These are phyloP conservation scores for Brachypteracias leptosomus DNA, from an alignment of 2,113 vertebrate genomes.

Conservation along the genomic window DNA sequence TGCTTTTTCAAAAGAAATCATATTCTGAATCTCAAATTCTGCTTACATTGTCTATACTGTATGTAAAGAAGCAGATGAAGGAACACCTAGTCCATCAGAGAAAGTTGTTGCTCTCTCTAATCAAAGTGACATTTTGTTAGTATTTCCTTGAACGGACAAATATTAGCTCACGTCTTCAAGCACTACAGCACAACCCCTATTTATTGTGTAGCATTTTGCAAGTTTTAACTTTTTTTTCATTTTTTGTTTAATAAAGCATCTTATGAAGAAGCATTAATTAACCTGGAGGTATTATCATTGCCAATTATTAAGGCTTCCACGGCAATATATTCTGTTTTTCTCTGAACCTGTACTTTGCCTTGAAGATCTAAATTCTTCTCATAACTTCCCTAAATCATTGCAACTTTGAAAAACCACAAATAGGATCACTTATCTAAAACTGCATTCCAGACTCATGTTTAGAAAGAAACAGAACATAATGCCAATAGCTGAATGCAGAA, in stretches of 20 bases:
- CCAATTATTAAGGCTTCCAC: neutral
- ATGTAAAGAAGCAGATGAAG: conserved; percentile 59
- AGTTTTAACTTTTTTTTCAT: neutral
- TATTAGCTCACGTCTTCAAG: conserved; percentile 52
- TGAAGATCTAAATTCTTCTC: neutral
- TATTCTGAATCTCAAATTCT: conserved; percentile 49
- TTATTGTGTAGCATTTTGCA: conserved; percentile 1
- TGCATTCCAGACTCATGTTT: neutral
- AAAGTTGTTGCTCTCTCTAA: conserved; percentile 56
- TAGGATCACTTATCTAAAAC: neutral
- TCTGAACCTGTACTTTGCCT: neutral
- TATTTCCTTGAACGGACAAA: conserved; percentile 52
- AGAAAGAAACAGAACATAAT: neutral
- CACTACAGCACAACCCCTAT: conserved; percentile 1
- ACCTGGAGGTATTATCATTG: neutral
- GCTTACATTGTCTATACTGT: conserved; percentile 19
- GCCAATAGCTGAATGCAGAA: neutral
- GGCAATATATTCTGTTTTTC: neutral
- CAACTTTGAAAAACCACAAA: neutral
- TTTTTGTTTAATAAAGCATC: neutral
- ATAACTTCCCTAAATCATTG: neutral
- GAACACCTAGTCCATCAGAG: conserved; percentile 54
- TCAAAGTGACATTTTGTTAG: conserved; percentile 57
- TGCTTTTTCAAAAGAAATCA: conserved; percentile 30
- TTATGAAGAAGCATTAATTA: neutral